phyloP scores from a whole-genome alignment of 2,797 vertebrate genomes.

The Parauchenoglanis punctatus region DNA sequence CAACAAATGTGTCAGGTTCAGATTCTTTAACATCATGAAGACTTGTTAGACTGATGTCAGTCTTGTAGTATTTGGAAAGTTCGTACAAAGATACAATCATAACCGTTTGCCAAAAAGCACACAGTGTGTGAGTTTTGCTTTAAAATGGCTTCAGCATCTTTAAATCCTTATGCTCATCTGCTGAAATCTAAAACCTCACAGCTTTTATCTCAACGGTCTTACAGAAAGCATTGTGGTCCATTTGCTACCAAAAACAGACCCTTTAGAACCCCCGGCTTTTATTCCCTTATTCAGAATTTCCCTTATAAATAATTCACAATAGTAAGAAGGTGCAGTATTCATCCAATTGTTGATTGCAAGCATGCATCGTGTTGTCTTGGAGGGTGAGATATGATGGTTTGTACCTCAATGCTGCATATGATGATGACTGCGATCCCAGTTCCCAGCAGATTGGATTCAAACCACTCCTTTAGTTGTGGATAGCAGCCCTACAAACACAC shows the following conservation, averaged over 20 bases:
- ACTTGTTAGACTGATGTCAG: no score
- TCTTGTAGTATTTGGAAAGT: no score
- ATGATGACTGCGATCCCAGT: constrained; percentile 18
- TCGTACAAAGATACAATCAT: neutral
- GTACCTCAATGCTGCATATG: constrained; percentile 32
- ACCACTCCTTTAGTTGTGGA: neutral
- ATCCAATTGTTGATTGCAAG: neutral
- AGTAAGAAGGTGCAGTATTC: neutral
- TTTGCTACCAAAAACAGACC: neutral
- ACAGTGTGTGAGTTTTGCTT: neutral
- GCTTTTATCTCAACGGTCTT: neutral
- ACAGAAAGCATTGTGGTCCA: neutral
- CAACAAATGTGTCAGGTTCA: neutral
- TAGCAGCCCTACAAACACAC: constrained; percentile 29
- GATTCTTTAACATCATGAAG: no score
- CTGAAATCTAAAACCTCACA: neutral
- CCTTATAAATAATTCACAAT: neutral
- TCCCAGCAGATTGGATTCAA: constrained; percentile 16
- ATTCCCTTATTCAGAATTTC: neutral
- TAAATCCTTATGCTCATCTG: neutral
- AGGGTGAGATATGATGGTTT: neutral
- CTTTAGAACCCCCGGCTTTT: neutral
- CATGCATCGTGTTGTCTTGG: neutral
- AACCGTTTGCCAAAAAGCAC: neutral
- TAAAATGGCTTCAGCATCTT: neutral